Conservation (phyloP, 1,140 invertebrate genomes). For the Diorhabda carinulata region DNA sequence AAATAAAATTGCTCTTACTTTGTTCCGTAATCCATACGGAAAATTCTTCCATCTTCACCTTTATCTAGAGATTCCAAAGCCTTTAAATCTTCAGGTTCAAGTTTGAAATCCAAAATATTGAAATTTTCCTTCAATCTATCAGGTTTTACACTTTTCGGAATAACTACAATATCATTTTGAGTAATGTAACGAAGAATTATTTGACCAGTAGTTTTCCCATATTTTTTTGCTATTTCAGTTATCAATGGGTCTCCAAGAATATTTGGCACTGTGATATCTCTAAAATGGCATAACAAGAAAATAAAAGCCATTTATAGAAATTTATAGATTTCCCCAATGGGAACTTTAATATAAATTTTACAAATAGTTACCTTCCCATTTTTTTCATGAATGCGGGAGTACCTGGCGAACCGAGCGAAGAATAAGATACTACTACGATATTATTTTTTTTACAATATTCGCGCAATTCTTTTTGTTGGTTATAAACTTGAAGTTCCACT, state of each 20-base stretch:
- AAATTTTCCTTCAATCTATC: constrained; percentile 64
- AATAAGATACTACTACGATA: constrained; percentile 78
- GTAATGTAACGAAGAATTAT: constrained; percentile 72
- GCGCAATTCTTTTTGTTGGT: constrained; percentile 71
- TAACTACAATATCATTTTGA: constrained; percentile 68
- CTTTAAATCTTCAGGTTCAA: constrained; percentile 55
- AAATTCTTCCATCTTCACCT: constrained; percentile 47
- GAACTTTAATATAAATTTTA: not conserved
- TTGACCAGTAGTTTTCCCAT: constrained; percentile 72
- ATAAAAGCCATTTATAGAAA: not conserved
- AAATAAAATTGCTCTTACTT: no score
- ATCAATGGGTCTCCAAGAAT: constrained; percentile 66
- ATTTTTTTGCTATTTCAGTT: constrained; percentile 61
- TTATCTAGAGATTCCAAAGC: constrained; percentile 56
- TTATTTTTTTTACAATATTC: constrained; percentile 66
- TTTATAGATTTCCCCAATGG: not conserved
- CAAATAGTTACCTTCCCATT: constrained; percentile 36
- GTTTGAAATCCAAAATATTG: constrained; percentile 60
- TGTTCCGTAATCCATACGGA: not conserved
- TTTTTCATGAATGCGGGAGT: constrained; percentile 49
- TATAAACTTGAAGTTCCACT: constrained; percentile 76
- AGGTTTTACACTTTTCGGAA: constrained; percentile 79
- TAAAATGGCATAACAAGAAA: constrained; percentile 9
- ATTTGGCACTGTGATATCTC: constrained; percentile 55
- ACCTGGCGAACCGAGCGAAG: constrained; percentile 71